Evolutionary conservation across 2,888 invertebrate genomes (phyloP).

Genomic region (Megamerina dolium): DNA sequence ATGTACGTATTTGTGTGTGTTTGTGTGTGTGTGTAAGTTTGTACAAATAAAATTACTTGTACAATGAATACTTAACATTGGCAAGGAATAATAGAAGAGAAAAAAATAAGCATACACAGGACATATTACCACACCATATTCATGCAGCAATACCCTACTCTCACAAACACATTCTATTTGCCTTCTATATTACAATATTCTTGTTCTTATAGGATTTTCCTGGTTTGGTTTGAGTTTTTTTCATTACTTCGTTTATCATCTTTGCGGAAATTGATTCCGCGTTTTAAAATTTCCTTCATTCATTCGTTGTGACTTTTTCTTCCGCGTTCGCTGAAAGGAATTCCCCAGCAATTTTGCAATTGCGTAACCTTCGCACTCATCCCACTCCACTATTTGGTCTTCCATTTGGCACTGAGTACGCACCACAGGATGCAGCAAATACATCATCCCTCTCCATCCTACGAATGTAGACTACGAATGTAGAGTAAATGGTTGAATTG

Average conservation of each 20-base stretch:
- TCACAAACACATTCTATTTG: too few species aligned
- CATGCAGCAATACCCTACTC: too few species aligned
- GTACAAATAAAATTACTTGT: background rate
- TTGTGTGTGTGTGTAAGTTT: constrained; percentile 1
- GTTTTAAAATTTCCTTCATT: constrained; percentile 14
- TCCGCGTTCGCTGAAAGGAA: constrained; percentile 30
- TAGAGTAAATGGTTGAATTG: too few species aligned
- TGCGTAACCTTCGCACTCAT: constrained; percentile 31
- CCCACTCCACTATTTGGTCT: constrained; percentile 11
- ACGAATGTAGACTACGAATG: too few species aligned
- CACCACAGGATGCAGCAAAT: too few species aligned
- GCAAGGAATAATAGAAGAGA: background rate
- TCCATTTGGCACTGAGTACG: constrained; percentile 12
- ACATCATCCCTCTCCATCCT: too few species aligned
- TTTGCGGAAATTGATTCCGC: constrained; percentile 27
- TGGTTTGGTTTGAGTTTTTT: too few species aligned
- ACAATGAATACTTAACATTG: constrained; percentile 1
- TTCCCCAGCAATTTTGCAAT: constrained; percentile 32
- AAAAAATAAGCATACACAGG: background rate
- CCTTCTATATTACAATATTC: too few species aligned
- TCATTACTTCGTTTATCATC: too few species aligned
- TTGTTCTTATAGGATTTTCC: too few species aligned
- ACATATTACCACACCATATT: background rate
- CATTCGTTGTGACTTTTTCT: constrained; percentile 20
- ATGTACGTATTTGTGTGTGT: too few species aligned